These are phyloP conservation scores for Procavia capensis DNA, from an alignment of 2,113 vertebrate genomes.

Conservation along the genomic window DNA sequence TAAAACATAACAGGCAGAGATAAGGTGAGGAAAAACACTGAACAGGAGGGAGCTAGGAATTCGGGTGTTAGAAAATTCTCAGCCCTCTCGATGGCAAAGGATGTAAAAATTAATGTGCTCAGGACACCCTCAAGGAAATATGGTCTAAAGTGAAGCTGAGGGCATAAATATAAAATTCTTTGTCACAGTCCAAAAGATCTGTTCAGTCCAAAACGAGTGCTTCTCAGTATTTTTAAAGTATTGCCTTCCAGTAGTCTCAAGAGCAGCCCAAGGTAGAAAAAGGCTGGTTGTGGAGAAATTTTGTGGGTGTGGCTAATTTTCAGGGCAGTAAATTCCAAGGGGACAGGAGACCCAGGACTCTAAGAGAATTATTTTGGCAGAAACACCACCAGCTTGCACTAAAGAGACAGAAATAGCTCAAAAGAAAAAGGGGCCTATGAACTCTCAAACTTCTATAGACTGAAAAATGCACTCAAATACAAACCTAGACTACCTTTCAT, in stretches of 20 bases:
- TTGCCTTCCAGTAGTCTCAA: not conserved
- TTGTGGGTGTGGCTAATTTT: not conserved
- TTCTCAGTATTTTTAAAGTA: not conserved
- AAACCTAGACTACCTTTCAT: not conserved
- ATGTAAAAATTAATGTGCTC: not conserved
- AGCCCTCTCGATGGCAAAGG: not conserved
- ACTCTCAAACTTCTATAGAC: not conserved
- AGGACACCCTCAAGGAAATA: not conserved
- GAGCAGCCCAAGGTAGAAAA: not conserved
- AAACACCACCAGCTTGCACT: not conserved
- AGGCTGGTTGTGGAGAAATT: not conserved
- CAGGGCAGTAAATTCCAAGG: not conserved
- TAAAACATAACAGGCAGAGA: not conserved
- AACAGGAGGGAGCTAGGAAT: not conserved
- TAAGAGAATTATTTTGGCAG: not conserved
- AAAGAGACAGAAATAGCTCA: not conserved
- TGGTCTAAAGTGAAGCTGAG: too few species aligned
- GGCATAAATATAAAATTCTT: not conserved
- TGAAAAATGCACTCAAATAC: not conserved
- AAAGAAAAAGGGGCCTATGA: not conserved
- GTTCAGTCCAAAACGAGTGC: too few species aligned
- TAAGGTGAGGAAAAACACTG: not conserved
- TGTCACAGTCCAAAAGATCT: not conserved
- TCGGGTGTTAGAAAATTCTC: not conserved
- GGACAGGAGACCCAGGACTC: not conserved